Percentiles rank a stretch among this genome's conserved stretches.
Evolutionary conservation across 1,140 invertebrate genomes (phyloP).

Genomic region (Armadillidium nasatum): DNA sequence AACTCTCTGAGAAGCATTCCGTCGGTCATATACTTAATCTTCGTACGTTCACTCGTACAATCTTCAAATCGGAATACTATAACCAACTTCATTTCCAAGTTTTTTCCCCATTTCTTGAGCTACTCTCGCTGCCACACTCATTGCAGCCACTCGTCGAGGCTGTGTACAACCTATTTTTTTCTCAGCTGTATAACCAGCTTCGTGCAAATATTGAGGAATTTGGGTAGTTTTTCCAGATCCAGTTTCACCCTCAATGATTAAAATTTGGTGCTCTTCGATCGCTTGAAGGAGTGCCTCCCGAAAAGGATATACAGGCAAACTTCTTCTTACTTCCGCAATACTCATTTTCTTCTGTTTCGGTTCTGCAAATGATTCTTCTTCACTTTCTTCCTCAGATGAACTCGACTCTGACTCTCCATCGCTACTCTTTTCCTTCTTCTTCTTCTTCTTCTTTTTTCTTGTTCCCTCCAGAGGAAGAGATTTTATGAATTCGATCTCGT

Average conservation of each 20-base stretch:
- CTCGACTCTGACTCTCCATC: background rate
- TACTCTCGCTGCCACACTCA: constrained; percentile 70
- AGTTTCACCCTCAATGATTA: constrained; percentile 94
- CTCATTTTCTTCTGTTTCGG: constrained; percentile 70
- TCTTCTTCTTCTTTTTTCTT: constrained; percentile 45
- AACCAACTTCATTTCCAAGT: constrained; percentile 66
- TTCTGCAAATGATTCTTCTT: constrained; percentile 60
- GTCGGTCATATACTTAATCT: constrained; percentile 99
- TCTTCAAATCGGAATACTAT: constrained; percentile 74
- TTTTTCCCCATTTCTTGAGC: constrained; percentile 67
- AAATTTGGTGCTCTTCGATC: constrained; percentile 52
- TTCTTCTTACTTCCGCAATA: constrained; percentile 87
- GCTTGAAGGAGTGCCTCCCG: constrained; percentile 64
- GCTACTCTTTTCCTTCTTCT: constrained; percentile 20
- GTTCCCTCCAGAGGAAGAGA: constrained; percentile 83
- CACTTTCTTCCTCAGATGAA: constrained; percentile 44
- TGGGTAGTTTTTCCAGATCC: constrained; percentile 98
- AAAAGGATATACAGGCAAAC: constrained; percentile 91
- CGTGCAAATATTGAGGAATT: constrained; percentile 93
- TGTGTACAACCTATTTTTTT: constrained; percentile 77
- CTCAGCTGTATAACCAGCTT: constrained; percentile 75
- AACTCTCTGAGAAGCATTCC: constrained; percentile 97
- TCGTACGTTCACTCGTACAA: constrained; percentile 66
- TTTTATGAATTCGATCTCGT: constrained; percentile 97
- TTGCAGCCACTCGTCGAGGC: constrained; percentile 72